Conservation (phyloP, 2,113 vertebrate genomes). For the Sylvilagus bachmani region DNA sequence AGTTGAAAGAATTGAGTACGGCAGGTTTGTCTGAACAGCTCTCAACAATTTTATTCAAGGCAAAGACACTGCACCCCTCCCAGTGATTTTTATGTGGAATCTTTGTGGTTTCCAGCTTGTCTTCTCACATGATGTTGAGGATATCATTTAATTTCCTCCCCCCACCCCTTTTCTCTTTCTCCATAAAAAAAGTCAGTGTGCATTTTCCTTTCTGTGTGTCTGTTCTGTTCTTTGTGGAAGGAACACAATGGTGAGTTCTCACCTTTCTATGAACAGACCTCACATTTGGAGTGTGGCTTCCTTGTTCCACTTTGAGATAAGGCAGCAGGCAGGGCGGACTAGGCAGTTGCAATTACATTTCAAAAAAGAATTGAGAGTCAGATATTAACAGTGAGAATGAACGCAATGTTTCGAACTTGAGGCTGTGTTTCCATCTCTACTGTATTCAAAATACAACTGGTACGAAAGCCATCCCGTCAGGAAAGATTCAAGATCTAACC, state of each 20-base stretch:
- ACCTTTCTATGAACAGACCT: constrained; percentile 5
- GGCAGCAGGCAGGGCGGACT: not conserved
- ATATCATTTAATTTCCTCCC: not conserved
- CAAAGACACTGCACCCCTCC: not conserved
- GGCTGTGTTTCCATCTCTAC: not conserved
- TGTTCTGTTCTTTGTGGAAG: not conserved
- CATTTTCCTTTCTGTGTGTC: constrained; percentile 4
- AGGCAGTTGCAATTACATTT: not conserved
- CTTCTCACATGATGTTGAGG: not conserved
- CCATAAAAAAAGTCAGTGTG: not conserved
- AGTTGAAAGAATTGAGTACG: constrained; percentile 26
- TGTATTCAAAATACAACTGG: not conserved
- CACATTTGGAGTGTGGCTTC: not conserved
- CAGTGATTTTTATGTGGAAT: not conserved
- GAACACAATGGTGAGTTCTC: not conserved
- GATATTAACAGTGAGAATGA: constrained; percentile 1
- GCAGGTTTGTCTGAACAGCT: not conserved
- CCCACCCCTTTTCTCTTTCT: constrained; percentile 35
- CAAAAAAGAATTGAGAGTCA: not conserved
- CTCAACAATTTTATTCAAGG: constrained; percentile 45
- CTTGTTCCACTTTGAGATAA: not conserved
- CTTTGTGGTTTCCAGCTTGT: not conserved
- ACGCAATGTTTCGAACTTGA: not conserved
- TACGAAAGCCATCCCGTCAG: not conserved
- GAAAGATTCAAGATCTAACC: not conserved